A percentile compares a stretch with the other conserved stretches of the same genome.
Evolutionary conservation across 2,797 vertebrate species (phyloP).

Genomic region (Lepilemur ruficaudatus): DNA sequence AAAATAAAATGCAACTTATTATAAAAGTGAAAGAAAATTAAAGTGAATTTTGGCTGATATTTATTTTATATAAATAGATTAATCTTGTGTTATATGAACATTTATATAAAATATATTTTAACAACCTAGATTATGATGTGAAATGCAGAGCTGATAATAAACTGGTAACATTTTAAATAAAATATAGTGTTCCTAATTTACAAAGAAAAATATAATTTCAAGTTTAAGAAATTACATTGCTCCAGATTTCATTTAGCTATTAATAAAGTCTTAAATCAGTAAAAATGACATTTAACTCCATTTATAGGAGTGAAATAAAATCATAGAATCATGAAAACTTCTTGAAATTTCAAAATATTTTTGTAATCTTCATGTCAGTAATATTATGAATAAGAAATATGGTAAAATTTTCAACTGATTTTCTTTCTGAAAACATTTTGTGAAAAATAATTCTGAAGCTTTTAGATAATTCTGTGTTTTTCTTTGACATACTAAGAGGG

Average conservation of each 20-base stretch:
- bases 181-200: neutral
- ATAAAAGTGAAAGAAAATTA: neutral
- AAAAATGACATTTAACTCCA: neutral
- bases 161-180: neutral
- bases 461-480: neutral
- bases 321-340: neutral
- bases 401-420: neutral
- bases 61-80: neutral
- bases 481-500: neutral
- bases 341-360: neutral
- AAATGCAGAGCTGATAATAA: neutral
- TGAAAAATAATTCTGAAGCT: neutral
- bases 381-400: neutral
- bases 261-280: neutral
- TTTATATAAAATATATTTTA: neutral
- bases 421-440: neutral
- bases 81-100: neutral
- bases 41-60: neutral
- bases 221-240: neutral
- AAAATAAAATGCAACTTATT: conserved; percentile 46
- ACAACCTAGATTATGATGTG: neutral
- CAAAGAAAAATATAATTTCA: neutral
- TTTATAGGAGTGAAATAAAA: neutral
- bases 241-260: neutral
- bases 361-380: neutral